Evolutionary conservation across 2,888 invertebrate genomes (phyloP), one percentile per base, ranked within the genome.

Genomic region (Sisyra terminalis): DNA sequence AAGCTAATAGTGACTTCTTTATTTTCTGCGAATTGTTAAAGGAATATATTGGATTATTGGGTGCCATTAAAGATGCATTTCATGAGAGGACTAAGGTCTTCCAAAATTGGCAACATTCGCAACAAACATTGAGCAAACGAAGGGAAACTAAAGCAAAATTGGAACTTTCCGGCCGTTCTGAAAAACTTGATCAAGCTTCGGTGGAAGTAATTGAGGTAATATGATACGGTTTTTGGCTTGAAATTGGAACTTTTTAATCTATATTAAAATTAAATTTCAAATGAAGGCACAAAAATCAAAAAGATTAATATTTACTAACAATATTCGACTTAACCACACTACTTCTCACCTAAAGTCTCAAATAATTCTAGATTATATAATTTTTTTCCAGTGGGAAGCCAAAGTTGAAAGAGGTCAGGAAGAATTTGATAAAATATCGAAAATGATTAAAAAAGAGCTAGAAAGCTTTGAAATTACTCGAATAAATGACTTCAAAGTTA

Each of bases 101-200:
- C 66, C 96, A 97, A 64, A 86, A 84, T 56, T 97, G 97, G 92
- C 94, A 98, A 59, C 90, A 93, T 59, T 88, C 96, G 24, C 92
- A 96, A 61, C 80, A 88, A 67, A 89, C 85, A 65, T 64, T 99
- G 48, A 89, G 84, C 13, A 92, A 92, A 59, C 85, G 96, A 56
- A 75, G 96, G 44, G 97, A 99, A 61, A 80, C 80, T 53, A 94
- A 94, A 59, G 86, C 88, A 1, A 89, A 93, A 57, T 71, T 88
- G 35, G 96, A 97, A 56, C 68, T 93, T 46, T 81, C 87, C 10
- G 87, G 88, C 52, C 79, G 92, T 49, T 77, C 75, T 2, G 97
- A 98, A 56, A 92, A 92, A 60, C 72, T 86, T 29, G 86, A 87
- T 51, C 84, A 84, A 57, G 86, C 90, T 0, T 72, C 82, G 50